Evolutionary conservation across 2,888 invertebrate genomes (phyloP), one percentile per base, ranked within the genome.

Genomic region (Blera fallax): DNA sequence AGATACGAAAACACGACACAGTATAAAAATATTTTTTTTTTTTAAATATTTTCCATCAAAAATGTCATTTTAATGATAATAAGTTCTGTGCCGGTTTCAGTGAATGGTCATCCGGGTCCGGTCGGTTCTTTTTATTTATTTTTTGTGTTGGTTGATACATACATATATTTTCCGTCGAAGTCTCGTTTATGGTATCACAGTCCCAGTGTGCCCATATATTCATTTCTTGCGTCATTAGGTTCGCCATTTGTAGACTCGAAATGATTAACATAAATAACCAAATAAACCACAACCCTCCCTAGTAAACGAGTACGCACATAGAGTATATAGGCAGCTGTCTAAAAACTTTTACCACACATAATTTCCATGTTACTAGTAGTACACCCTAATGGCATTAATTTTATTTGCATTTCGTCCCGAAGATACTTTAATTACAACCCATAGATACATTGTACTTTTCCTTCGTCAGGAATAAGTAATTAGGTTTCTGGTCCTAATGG

Each of bases 391-490:
- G 82, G 52, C 77, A 72, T 72, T 60, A 60, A 52, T 52, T 62
- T 67, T 65, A 72, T 65, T 76, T 76, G 74, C 64, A 72, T 64
- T 56, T 60, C 40, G 60, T 54, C 52, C 70, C 48, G 14, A 40
- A 67, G 54, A 73, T 84, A 76, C 85, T 81, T 81, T 85, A 81
- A 81, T 84, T 80, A 84, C 74, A 84, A 29, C 18, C 74, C 65
- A 64, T 69, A 77, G 79, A 74, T 74, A 79, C 52, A 65, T 45
- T 52, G 54, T 60, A 54, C 27, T 40, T 64, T 43, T 24, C 16
- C 18, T 32, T 60, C 29, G 52, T 16, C 6, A 27, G 69, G 64
- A 70, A 79, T 84, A 74, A 64, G 73, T 84, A 84, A 84, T 84
- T 84, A 84, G 65, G 74, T 78, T 52, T 69, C 56, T 69, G 74